Evolutionary conservation across 2,113 vertebrate species (phyloP), one percentile per base, ranked within the genome.

Genomic region (Cyrtonyx montezumae): DNA sequence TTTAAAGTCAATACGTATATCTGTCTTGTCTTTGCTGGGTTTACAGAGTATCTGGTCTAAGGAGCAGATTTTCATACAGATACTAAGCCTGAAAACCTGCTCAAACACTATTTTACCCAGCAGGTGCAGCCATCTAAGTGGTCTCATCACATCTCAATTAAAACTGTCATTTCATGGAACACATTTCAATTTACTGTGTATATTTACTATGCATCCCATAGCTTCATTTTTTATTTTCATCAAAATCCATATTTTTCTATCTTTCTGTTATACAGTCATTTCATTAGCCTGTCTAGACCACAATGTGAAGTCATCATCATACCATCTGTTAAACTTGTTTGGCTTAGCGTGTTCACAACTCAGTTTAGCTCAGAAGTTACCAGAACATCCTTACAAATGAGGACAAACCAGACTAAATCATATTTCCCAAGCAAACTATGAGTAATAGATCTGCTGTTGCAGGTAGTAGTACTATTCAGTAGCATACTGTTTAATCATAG

Each of bases 241-340:
- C 42, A 49, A 88, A 94, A 43, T 34, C 76, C 58, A 26, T 74
- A 40, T 79, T 87, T 86, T 65, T 48, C 63, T 13, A 65, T 84
- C 62, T 53, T 87, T 95, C 88, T 79, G 22, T 67, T 75, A n/a
- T 32, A 48, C 43, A 75, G 65, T 93, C 34, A 74, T 93, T 96
- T 87, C 10, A 11, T 75, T 61, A 78, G 80, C 28, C 77, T 85
- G 73, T 95, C 91, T 93, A 96, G 84, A 95, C 90, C 74, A 89
- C 68, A 85, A 11, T 49, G 69, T 93, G 93, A 95, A 66, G 77
- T 94, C 83, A 92, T 69, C 78, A 40, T 61, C 53, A 65, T 46
- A 23, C 15, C 78, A 78, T 83, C 78, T 85, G 71, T 70, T 91
- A 86, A 90, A 94, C 20, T 84, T 83, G 45, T 90, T 82, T 84